Base-by-base conservation (phyloP, 2,888 invertebrate genomes). In the Trissonchulus sp. region DNA sequence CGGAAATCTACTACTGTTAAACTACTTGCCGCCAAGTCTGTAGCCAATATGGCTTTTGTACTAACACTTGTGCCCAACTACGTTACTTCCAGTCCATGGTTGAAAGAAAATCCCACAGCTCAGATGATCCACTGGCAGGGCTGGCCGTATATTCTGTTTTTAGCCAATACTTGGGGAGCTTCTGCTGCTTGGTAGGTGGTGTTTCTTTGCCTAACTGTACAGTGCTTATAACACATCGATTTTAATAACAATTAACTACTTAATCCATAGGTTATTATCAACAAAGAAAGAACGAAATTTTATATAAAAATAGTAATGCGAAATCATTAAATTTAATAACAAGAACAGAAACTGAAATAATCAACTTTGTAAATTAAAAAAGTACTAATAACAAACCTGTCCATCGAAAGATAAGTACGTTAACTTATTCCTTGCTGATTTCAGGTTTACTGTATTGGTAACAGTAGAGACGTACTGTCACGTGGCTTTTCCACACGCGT, bases 181-280 rank as follows among this genome's bases (percentile, higher is more conserved):
- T 65, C 68, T 33, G 68, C 68, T 15, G 68, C 68, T 15, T 65
- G 68, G 68, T 65, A 65, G 35, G 68, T 34, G 8, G 60, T 60
- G 18, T 60, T n/a, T n/a, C n/a, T n/a, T n/a, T n/a, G n/a, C n/a
- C n/a, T n/a, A n/a, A n/a, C n/a, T n/a, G n/a, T n/a, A n/a, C n/a
- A n/a, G n/a, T n/a, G n/a, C n/a, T n/a, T n/a, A n/a, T n/a, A n/a
- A n/a, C n/a, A n/a, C n/a, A n/a, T n/a, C n/a, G n/a, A n/a, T n/a
- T n/a, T n/a, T n/a, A n/a, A n/a, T n/a, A n/a, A n/a, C n/a, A n/a
- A n/a, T n/a, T n/a, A n/a, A n/a, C n/a, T n/a, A n/a, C n/a, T n/a
- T n/a, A n/a, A n/a, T n/a, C n/a, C n/a, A n/a, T n/a, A n/a, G n/a
- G n/a, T n/a, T n/a, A n/a, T n/a, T n/a, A n/a, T n/a, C n/a, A n/a